phyloP scores from a whole-genome alignment of 2,113 vertebrate species.

The Bettongia penicillata region DNA sequence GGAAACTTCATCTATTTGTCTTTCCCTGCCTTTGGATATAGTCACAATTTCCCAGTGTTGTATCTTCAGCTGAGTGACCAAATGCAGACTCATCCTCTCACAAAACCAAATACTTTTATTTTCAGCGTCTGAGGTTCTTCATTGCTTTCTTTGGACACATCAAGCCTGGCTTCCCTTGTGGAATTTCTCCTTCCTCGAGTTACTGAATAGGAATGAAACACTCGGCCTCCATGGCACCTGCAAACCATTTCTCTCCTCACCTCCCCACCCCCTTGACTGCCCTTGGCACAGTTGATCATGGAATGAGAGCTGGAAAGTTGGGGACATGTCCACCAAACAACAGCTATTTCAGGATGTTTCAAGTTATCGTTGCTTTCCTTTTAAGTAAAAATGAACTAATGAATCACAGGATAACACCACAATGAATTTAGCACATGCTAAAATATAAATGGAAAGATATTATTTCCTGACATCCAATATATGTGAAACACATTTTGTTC shows the following conservation, averaged over 20 bases:
- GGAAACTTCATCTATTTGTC: slow-evolving; percentile 50
- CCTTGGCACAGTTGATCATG: slow-evolving; percentile 2
- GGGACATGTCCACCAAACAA: slow-evolving; percentile 12
- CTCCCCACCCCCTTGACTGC: neutral
- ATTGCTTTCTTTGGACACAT: slow-evolving; percentile 66
- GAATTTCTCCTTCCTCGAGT: slow-evolving; percentile 59
- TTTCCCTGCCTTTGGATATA: slow-evolving; percentile 59
- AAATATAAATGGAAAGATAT: slow-evolving; percentile 41
- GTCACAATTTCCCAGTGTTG: slow-evolving; percentile 44
- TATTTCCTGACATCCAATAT: slow-evolving; percentile 47
- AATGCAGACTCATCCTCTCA: slow-evolving; percentile 41
- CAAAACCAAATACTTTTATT: slow-evolving; percentile 48
- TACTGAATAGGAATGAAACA: slow-evolving; percentile 18
- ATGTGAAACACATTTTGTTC: slow-evolving; percentile 51
- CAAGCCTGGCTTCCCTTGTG: slow-evolving; percentile 17
- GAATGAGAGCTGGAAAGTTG: slow-evolving; percentile 38
- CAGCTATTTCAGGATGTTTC: slow-evolving; percentile 12
- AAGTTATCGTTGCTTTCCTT: slow-evolving; percentile 45
- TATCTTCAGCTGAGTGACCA: slow-evolving; percentile 29
- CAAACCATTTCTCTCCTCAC: slow-evolving; percentile 39
- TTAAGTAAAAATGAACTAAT: slow-evolving; percentile 57
- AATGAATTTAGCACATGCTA: slow-evolving; percentile 51
- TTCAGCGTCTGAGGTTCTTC: slow-evolving; percentile 31
- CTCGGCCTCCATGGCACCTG: slow-evolving; percentile 47
- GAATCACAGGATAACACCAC: slow-evolving; percentile 37